phyloP scores from a whole-genome alignment of 2,888 invertebrate species.

The Drosophila neutralis region DNA sequence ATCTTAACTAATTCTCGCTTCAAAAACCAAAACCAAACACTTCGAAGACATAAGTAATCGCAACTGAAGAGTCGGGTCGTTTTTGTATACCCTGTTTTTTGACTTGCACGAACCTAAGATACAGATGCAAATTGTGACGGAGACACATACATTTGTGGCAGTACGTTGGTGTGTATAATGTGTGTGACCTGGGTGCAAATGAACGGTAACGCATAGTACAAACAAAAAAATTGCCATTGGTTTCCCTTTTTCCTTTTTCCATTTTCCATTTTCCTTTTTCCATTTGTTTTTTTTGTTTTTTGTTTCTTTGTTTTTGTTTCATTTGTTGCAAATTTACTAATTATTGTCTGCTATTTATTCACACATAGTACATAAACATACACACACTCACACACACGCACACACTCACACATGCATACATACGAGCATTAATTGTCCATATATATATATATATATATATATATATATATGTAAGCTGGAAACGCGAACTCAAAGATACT shows the following conservation, averaged over 20 bases:
- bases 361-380: conserved; percentile 62
- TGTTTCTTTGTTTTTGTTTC: conserved; percentile 23
- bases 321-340: conserved; percentile 68
- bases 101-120: not conserved
- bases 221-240: conserved; percentile 47
- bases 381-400: conserved; percentile 15
- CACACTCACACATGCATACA: conserved; percentile 27
- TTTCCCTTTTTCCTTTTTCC: not conserved
- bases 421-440: conserved; percentile 36
- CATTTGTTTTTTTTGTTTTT: conserved; percentile 14
- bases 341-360: conserved; percentile 83
- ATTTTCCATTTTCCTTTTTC: conserved; percentile 5
- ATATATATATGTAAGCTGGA: conserved; percentile 10
- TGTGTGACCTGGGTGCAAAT: conserved; percentile 34
- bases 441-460: conserved; percentile 12
- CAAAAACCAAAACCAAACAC: not conserved
- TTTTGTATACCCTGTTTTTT: not conserved
- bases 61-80: not conserved
- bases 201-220: conserved; percentile 44
- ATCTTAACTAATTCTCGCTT: not conserved
- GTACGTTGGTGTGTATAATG: conserved; percentile 31
- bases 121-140: conserved; percentile 1
- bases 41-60: conserved; percentile 8
- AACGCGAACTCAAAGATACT: conserved; percentile 5
- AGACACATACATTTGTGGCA: conserved; percentile 3